Percentiles rank a stretch among this genome's conserved stretches.
Conservation (phyloP, 2,888 invertebrate species). For the Tigriopus californicus region DNA sequence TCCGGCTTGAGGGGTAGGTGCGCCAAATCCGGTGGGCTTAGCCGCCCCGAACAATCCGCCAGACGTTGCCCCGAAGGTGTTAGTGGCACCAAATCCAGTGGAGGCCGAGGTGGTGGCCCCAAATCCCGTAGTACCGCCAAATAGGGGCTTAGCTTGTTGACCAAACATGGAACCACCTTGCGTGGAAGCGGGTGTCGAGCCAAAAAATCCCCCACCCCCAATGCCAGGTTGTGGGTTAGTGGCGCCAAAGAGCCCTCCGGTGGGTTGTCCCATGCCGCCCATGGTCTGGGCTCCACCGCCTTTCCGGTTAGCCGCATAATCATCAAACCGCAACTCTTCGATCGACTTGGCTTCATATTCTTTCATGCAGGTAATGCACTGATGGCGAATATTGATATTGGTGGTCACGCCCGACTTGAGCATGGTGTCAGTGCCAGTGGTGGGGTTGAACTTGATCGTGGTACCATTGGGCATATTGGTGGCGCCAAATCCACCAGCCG, state of each 20-base stretch:
- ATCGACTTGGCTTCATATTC: constrained; percentile 86
- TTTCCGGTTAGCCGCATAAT: constrained; percentile 76
- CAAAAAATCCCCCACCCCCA: neutral
- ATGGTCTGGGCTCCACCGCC: constrained; percentile 33
- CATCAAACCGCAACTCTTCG: constrained; percentile 83
- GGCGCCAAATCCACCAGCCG: constrained; percentile 21
- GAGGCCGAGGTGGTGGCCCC: constrained; percentile 12
- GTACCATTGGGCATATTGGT: constrained; percentile 42
- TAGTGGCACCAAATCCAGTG: constrained; percentile 1
- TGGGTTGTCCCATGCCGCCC: constrained; percentile 39
- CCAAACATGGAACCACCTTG: constrained; percentile 21
- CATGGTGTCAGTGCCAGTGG: constrained; percentile 67
- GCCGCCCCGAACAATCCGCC: constrained; percentile 18
- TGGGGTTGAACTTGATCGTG: constrained; percentile 42
- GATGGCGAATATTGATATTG: constrained; percentile 76
- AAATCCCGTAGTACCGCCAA: constrained; percentile 27
- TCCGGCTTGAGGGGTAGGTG: constrained; percentile 18
- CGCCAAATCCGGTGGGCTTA: constrained; percentile 17
- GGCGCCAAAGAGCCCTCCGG: constrained; percentile 30
- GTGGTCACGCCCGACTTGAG: constrained; percentile 66
- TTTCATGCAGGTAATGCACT: constrained; percentile 96
- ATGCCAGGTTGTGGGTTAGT: neutral
- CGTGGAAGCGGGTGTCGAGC: neutral
- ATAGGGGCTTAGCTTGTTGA: constrained; percentile 36
- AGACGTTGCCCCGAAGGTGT: constrained; percentile 13